Evolutionary conservation across 2,113 vertebrate genomes (phyloP).

Genomic region (Chaetops frenatus): DNA sequence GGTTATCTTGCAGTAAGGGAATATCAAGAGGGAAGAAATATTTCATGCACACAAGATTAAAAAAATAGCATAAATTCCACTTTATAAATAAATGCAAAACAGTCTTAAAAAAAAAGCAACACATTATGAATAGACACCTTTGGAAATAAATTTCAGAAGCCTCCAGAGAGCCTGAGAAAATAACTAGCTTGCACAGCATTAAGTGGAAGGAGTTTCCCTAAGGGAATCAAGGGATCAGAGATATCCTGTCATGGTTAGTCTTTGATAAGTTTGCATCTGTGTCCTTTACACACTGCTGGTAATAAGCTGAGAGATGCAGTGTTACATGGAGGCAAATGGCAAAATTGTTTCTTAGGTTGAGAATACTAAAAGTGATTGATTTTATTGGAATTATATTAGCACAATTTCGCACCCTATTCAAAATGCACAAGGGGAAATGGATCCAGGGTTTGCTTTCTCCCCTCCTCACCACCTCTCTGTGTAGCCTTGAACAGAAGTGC

Average conservation of each 20-base stretch:
- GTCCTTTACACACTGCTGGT: constrained; percentile 20
- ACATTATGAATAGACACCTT: constrained; percentile 36
- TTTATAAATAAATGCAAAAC: constrained; percentile 38
- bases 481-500: neutral
- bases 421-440: neutral
- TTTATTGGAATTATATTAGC: constrained; percentile 7
- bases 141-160: constrained; percentile 64
- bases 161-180: constrained; percentile 56
- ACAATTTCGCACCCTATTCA: constrained; percentile 14
- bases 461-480: neutral
- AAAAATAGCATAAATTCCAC: neutral
- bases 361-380: neutral
- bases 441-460: neutral
- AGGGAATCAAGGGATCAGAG: constrained; percentile 56
- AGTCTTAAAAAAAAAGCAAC: neutral
- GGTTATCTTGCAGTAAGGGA: neutral
- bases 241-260: constrained; percentile 35
- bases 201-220: constrained; percentile 49
- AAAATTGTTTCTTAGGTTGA: neutral
- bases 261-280: constrained; percentile 51
- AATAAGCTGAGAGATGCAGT: constrained; percentile 8
- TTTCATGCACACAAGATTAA: neutral
- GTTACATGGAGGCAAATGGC: neutral
- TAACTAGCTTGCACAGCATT: constrained; percentile 47
- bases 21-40: neutral